Evolutionary conservation across 2,113 vertebrate species (phyloP).

Genomic region (Notiomystis cincta): DNA sequence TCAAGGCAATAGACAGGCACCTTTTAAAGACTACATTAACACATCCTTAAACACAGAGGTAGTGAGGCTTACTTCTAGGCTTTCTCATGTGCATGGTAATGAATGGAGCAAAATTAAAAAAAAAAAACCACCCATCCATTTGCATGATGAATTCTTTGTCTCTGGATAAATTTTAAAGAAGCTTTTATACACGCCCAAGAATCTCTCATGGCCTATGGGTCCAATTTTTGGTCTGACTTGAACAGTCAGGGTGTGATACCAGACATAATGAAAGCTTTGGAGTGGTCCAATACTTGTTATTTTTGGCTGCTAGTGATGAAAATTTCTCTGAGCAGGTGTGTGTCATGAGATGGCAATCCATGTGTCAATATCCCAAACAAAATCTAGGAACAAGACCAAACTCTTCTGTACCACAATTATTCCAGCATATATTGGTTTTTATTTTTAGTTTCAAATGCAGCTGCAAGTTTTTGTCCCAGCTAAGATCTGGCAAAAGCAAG

Average conservation of each 20-base stretch:
- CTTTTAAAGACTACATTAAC: background rate
- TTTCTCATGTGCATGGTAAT: background rate
- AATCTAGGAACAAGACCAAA: background rate
- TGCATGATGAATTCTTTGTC: background rate
- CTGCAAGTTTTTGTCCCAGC: background rate
- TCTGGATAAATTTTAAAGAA: background rate
- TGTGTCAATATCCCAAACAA: background rate
- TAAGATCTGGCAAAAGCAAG: background rate
- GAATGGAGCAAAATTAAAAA: background rate
- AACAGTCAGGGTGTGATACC: background rate
- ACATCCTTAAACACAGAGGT: background rate
- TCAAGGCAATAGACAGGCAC: fast-evolving
- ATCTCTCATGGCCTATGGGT: background rate
- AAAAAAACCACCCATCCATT: background rate
- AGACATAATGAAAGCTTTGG: background rate
- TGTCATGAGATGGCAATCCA: background rate
- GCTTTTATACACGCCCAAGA: background rate
- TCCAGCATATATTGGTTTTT: background rate
- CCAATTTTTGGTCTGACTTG: background rate
- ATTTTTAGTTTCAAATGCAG: background rate
- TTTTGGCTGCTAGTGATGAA: background rate
- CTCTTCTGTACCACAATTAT: background rate
- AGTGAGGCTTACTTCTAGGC: background rate
- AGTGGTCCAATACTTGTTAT: background rate
- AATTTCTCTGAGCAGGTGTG: background rate